Evolutionary conservation across 2,797 vertebrate genomes (phyloP), one percentile per base, ranked within the genome.

Genomic region (Lepidocolaptes lacrymiger): DNA sequence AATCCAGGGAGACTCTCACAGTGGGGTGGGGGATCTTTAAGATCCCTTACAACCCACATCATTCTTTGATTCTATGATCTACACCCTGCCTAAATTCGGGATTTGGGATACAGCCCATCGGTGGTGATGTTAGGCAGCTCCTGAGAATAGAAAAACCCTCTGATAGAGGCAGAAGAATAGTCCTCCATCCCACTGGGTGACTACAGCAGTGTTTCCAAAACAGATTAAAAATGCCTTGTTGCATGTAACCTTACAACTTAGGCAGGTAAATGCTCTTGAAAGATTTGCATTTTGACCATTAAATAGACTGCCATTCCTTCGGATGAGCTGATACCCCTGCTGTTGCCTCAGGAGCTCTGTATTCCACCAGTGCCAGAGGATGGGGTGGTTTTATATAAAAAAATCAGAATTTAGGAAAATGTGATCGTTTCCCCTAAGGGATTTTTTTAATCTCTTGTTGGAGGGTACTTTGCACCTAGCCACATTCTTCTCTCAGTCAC

Each of bases 271-370:
- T 64, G 44, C 7, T 75, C 30, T 56, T 1, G 2, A 16, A 32
- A 59, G 6, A 6, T 64, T 91, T 87, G 27, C 5, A 2, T 85
- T 81, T 89, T 55, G 36, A 54, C 41, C 12, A 26, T 37, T 76
- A 80, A 88, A 72, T 7, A 85, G 43, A 54, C 23, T 0, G 0
- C 0, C 0, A 23, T 55, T 49, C 26, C 27, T 66, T 89, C 39
- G 64, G 69, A 86, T 36, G 7, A 49, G 37, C 26, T 0, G 0
- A 2, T 55, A 26, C 6, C 5, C 7, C 9, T 51, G 24, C 61
- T 84, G 34, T 74, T 89, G 21, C 6, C 2, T 89, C 8, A 72
- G 43, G 55, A 56, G 30, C 15, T 61, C 32, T 58, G 16, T 66
- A 74, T 5, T 77, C 67, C 7, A 28, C 32, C 26, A 13, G 10